phyloP scores from a whole-genome alignment of 2,113 vertebrate genomes.

The Oryzias javanicus region DNA sequence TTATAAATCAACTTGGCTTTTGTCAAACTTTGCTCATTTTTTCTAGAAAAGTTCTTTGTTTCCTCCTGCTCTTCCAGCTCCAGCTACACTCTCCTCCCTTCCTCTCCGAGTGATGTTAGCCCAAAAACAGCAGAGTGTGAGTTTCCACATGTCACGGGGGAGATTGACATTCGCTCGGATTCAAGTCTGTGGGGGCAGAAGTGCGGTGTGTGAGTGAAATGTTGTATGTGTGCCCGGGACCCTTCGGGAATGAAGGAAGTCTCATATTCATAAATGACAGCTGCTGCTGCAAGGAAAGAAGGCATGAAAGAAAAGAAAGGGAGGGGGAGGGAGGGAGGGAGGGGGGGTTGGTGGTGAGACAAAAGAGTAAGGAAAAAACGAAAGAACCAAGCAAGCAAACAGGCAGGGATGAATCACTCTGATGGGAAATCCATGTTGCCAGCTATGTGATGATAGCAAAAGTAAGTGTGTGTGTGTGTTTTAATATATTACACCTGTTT shows the following conservation, averaged over 20 bases:
- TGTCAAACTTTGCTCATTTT: slow-evolving; percentile 23
- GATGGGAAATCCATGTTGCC: slow-evolving; percentile 50
- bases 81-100: slow-evolving; percentile 13
- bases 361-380: slow-evolving; percentile 25
- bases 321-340: slow-evolving; percentile 14
- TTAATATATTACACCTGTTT: slow-evolving; percentile 30
- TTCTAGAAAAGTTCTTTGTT: slow-evolving; percentile 20
- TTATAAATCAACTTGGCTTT: slow-evolving; percentile 28
- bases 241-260: slow-evolving; percentile 62
- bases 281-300: slow-evolving; percentile 61
- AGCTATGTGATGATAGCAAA: slow-evolving; percentile 36
- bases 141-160: slow-evolving; percentile 55
- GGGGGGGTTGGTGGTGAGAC: slow-evolving; percentile 4
- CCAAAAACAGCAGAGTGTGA: slow-evolving; percentile 43
- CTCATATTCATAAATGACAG: slow-evolving; percentile 70
- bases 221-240: slow-evolving; percentile 26
- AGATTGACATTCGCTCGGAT: slow-evolving; percentile 57
- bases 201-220: slow-evolving; percentile 13
- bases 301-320: slow-evolving; percentile 1
- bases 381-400: slow-evolving; percentile 36
- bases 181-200: slow-evolving; percentile 48
- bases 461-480: slow-evolving; percentile 25
- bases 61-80: slow-evolving; percentile 31
- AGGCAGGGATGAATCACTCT: slow-evolving; percentile 27
- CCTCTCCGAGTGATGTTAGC: slow-evolving; percentile 47